Evolutionary conservation across 1,140 invertebrate species (phyloP).

Genomic region (Anastrepha obliqua): DNA sequence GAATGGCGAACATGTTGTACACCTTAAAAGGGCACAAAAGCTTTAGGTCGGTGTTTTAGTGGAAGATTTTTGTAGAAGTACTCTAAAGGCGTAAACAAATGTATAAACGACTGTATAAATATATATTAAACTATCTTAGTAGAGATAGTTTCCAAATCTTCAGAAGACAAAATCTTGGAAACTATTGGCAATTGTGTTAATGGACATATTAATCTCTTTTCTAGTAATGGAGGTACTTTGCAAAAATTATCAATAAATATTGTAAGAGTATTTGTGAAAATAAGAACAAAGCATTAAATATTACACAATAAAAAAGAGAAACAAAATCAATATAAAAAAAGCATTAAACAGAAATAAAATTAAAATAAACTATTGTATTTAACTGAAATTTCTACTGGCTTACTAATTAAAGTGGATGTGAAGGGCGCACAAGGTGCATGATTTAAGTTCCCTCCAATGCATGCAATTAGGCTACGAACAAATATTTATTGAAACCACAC

Average conservation of each 20-base stretch:
- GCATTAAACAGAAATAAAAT: not conserved
- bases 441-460: too few relatives aligned
- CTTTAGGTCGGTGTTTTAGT: not conserved
- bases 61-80: not conserved
- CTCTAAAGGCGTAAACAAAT: not conserved
- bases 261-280: constrained; percentile 2
- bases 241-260: not conserved
- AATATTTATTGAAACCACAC: too few relatives aligned
- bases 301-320: constrained; percentile 5
- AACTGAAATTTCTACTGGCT: not conserved
- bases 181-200: not conserved
- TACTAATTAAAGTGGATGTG: too few relatives aligned
- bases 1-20: not conserved
- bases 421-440: too few relatives aligned
- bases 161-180: not conserved
- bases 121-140: too few relatives aligned
- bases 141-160: too few relatives aligned
- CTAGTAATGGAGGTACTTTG: not conserved
- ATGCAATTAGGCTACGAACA: too few relatives aligned
- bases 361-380: constrained; percentile 22
- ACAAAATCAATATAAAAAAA: not conserved
- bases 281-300: not conserved
- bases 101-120: not conserved
- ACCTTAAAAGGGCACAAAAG: not conserved
- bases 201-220: not conserved